Percentiles rank a stretch among this genome's conserved stretches.
phyloP scores from a whole-genome alignment of 2,797 vertebrate genomes.

The Rhinella marina region DNA sequence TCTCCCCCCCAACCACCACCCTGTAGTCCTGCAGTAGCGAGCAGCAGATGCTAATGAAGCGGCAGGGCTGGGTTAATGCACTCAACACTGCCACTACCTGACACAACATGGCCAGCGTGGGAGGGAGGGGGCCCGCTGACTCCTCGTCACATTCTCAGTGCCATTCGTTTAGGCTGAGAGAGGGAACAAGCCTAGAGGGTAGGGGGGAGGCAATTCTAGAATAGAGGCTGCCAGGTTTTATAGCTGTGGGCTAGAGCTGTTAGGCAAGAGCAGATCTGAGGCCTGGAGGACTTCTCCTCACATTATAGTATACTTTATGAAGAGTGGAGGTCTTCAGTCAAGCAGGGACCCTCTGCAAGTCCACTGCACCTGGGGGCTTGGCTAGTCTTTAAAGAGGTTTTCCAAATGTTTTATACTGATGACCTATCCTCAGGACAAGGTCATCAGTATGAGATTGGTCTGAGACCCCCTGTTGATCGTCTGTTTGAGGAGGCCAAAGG shows the following conservation, averaged over 20 bases:
- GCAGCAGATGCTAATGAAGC: constrained; percentile 51
- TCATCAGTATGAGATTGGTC: too few species aligned
- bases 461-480: too few species aligned
- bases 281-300: background rate
- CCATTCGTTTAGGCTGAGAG: background rate
- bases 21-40: constrained; percentile 53
- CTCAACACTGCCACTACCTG: constrained; percentile 79
- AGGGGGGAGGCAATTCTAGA: background rate
- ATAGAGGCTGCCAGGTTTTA: background rate
- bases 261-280: background rate
- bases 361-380: background rate
- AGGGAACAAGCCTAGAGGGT: background rate
- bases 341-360: background rate
- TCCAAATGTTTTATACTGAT: too few species aligned
- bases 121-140: constrained; percentile 15
- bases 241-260: background rate
- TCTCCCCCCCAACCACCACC: background rate
- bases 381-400: too few species aligned
- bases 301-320: background rate
- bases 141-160: background rate
- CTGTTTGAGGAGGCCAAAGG: too few species aligned
- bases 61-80: constrained; percentile 69
- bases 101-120: constrained; percentile 74
- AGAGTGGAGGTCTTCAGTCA: background rate
- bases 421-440: too few species aligned